Conservation (phyloP, 1,140 invertebrate genomes). For the Monochamus saltuarius region DNA sequence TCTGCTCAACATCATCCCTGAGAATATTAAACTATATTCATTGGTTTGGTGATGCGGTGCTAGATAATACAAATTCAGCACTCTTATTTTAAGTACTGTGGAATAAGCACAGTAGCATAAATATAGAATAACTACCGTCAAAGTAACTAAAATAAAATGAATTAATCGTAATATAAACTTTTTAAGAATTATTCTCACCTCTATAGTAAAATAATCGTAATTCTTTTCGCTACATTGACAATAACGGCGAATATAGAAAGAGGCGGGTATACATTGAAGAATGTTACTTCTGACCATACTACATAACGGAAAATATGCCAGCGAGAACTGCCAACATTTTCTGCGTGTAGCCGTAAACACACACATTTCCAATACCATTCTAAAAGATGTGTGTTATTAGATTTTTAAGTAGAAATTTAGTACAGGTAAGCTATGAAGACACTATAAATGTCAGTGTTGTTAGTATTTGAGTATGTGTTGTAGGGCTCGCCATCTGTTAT, state of each 20-base stretch:
- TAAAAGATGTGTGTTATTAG: constrained; percentile 55
- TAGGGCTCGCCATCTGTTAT: too few relatives aligned
- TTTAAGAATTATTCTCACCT: constrained; percentile 64
- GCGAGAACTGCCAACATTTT: constrained; percentile 73
- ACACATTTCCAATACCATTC: constrained; percentile 97
- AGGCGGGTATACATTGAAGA: constrained; percentile 89
- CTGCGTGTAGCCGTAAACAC: constrained; percentile 71
- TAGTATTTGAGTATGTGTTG: too few relatives aligned
- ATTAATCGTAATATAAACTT: neutral
- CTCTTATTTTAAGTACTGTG: constrained; percentile 93
- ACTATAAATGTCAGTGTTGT: too few relatives aligned
- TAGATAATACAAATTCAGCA: constrained; percentile 96
- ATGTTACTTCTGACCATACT: constrained; percentile 98
- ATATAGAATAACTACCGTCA: constrained; percentile 89
- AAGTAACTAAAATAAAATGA: constrained; percentile 64
- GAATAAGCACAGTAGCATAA: constrained; percentile 97
- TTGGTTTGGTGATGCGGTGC: constrained; percentile 97
- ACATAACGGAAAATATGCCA: constrained; percentile 83
- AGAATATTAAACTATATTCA: constrained; percentile 98
- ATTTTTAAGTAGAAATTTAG: too few relatives aligned
- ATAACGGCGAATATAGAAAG: constrained; percentile 95
- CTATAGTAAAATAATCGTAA: constrained; percentile 94
- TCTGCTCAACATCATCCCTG: constrained; percentile 95
- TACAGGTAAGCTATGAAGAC: too few relatives aligned
- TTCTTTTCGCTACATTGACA: constrained; percentile 76